Evolutionary conservation across 2,888 invertebrate species (phyloP), one percentile per base, ranked within the genome.

Genomic region (Archaeoteleia sp.): DNA sequence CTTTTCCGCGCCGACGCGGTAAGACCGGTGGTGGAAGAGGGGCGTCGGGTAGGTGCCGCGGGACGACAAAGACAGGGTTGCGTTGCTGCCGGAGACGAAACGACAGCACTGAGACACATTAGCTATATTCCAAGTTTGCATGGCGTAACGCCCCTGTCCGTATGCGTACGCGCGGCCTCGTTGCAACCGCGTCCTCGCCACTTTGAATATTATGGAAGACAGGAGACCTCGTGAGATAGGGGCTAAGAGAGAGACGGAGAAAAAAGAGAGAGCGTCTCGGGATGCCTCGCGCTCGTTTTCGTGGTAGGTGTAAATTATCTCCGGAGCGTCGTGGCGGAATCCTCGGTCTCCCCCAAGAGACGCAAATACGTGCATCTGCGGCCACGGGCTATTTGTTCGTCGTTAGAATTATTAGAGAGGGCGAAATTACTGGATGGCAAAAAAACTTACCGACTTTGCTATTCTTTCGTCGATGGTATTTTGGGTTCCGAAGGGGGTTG

Each of bases 81-180:
- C 20, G 20, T 5, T n/a, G 68, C 45, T 48, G 58, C 46, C 67
- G 63, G 67, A 70, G 72, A 73, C 67, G 72, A 73, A 72, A 73
- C 70, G 75, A 71, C 74, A 71, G 69, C 68, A 67, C 68, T 69
- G 74, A 76, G 76, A 77, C 76, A 75, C 77, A 76, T 76, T 75
- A 71, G 71, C 77, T 75, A 77, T 83, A 84, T 84, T 84, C 83
- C 83, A 77, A 77, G 83, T 77, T 82, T 84, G 83, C 83, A 84
- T 80, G 80, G 84, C 84, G 84, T 79, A 84, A 84, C 84, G 82
- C 84, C 84, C 83, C 82, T 82, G 77, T 77, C 74, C 77, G 72
- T 76, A 67, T 61, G 35, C 42, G 37, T 60, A 57, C 60, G 57
- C 49, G 51, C 43, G 53, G 54, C 57, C 53, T n/a, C 60, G 72